Evolutionary conservation across 1,140 invertebrate genomes (phyloP).

Genomic region (Helicoverpa armigera): DNA sequence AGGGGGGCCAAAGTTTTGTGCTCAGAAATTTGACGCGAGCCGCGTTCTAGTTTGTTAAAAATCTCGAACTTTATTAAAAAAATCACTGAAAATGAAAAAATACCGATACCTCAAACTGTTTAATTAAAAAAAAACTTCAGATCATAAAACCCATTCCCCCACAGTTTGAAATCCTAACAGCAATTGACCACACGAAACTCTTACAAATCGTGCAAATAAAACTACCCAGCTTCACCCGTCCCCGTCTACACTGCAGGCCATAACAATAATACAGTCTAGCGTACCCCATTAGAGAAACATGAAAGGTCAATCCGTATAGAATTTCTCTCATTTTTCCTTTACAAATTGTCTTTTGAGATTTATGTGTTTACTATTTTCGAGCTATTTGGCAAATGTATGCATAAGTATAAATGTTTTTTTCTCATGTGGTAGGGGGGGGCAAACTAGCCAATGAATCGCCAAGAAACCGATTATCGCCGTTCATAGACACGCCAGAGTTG

Average conservation of each 20-base stretch:
- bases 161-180: neutral
- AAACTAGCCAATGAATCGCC: too few relatives aligned
- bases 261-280: constrained; percentile 41
- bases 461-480: too few relatives aligned
- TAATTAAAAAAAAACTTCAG: neutral
- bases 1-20: too few relatives aligned
- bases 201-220: constrained; percentile 38
- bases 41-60: too few relatives aligned
- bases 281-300: constrained; percentile 23
- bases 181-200: neutral
- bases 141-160: neutral
- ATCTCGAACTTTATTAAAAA: too few relatives aligned
- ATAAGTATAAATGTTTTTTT: too few relatives aligned
- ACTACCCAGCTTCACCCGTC: neutral
- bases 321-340: neutral
- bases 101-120: too few relatives aligned
- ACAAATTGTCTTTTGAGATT: neutral
- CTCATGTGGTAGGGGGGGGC: too few relatives aligned
- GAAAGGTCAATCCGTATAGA: constrained; percentile 39
- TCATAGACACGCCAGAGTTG: too few relatives aligned
- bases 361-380: neutral
- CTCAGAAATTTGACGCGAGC: too few relatives aligned
- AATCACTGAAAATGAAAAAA: too few relatives aligned
- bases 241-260: constrained; percentile 25
- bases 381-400: too few relatives aligned